A percentile compares a stretch with the other conserved stretches of the same genome.
phyloP scores from a whole-genome alignment of 2,888 invertebrate species.

The Lochmaea crataegi region DNA sequence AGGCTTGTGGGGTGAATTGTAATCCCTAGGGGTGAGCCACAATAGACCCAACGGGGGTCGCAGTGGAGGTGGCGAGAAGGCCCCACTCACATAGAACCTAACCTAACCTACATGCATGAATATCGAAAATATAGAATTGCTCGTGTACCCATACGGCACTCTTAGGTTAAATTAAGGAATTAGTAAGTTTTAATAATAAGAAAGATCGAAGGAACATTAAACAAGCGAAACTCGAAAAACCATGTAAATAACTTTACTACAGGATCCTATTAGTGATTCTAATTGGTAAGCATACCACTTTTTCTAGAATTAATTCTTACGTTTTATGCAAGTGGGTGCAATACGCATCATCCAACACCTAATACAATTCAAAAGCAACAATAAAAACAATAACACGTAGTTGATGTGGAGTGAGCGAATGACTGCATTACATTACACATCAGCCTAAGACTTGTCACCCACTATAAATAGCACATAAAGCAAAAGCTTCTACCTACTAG shows the following conservation, averaged over 20 bases:
- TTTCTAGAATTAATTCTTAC: not conserved
- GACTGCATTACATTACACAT: conserved; percentile 6
- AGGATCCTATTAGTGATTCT: not conserved
- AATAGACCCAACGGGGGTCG: no score
- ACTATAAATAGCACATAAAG: conserved; percentile 38
- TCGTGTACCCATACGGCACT: no score
- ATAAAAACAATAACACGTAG: conserved; percentile 19
- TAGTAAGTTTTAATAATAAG: no score
- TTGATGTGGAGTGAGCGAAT: conserved; percentile 8
- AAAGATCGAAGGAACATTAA: no score
- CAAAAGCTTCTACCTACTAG: conserved; percentile 42
- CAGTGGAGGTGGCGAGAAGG: no score
- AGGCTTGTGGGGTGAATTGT: no score
- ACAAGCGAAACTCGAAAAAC: no score
- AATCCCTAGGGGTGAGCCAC: no score
- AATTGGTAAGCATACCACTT: not conserved
- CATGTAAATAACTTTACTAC: not conserved
- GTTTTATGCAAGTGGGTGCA: conserved; percentile 2
- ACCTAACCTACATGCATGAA: no score
- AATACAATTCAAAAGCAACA: conserved; percentile 4
- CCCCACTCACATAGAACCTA: no score
- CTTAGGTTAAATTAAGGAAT: no score
- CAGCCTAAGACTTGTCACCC: conserved; percentile 28
- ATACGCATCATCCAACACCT: not conserved
- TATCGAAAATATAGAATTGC: no score